These are phyloP conservation scores for Gobio gobio DNA, from an alignment of 2,113 vertebrate species.

Conservation along the genomic window DNA sequence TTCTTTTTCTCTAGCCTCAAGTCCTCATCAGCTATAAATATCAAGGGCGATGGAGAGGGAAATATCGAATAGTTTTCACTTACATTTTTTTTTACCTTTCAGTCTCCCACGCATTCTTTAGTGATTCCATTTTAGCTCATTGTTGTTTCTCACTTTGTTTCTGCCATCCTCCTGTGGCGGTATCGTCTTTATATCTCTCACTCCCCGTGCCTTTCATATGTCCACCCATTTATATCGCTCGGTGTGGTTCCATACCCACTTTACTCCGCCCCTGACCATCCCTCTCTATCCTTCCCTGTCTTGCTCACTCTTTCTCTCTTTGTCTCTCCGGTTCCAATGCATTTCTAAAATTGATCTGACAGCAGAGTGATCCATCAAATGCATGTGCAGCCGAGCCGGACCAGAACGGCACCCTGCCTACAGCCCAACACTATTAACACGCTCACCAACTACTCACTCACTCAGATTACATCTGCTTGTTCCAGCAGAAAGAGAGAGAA, in stretches of 20 bases:
- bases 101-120: slow-evolving; percentile 34
- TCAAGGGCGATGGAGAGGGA: slow-evolving; percentile 19
- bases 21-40: slow-evolving; percentile 56
- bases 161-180: neutral
- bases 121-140: slow-evolving; percentile 21
- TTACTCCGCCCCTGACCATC: slow-evolving; percentile 13
- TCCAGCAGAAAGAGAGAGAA: slow-evolving; percentile 11
- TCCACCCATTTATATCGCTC: slow-evolving; percentile 14
- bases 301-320: neutral
- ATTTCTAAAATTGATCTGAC: slow-evolving; percentile 72
- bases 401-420: slow-evolving; percentile 55
- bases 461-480: slow-evolving; percentile 46
- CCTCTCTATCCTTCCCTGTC: slow-evolving; percentile 16
- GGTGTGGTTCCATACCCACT: neutral
- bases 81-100: slow-evolving; percentile 42
- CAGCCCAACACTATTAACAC: slow-evolving; percentile 70
- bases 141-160: slow-evolving; percentile 11
- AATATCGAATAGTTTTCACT: slow-evolving; percentile 20
- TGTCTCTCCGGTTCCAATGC: slow-evolving; percentile 21
- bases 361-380: slow-evolving; percentile 71
- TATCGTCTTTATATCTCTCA: slow-evolving; percentile 28
- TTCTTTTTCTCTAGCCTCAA: slow-evolving; percentile 37
- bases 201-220: neutral
- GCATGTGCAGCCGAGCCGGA: slow-evolving; percentile 52
- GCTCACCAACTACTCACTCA: slow-evolving; percentile 56